These are phyloP conservation scores for Drosophila multiciliata DNA, from an alignment of 2,888 invertebrate genomes.

Conservation along the genomic window DNA sequence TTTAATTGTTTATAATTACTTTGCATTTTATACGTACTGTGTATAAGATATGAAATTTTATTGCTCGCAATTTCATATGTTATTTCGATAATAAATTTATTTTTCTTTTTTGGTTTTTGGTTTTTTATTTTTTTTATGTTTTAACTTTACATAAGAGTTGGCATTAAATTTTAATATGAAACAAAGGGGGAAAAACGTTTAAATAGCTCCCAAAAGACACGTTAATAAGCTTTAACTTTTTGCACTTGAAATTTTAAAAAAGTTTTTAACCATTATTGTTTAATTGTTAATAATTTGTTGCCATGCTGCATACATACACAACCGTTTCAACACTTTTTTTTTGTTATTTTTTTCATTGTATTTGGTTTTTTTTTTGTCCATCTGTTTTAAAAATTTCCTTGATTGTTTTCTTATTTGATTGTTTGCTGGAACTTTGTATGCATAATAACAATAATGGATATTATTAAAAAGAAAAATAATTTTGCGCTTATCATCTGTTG, in stretches of 20 bases:
- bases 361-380: slow-evolving; percentile 6
- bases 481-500: slow-evolving; percentile 3
- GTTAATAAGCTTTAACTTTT: slow-evolving; percentile 22
- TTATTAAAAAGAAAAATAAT: slow-evolving; percentile 15
- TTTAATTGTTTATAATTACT: slow-evolving; percentile 57
- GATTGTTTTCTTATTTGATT: slow-evolving; percentile 78
- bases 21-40: slow-evolving; percentile 71
- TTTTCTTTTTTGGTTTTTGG: slow-evolving; percentile 8
- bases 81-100: slow-evolving; percentile 60
- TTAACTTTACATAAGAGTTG: slow-evolving; percentile 35
- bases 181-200: slow-evolving; percentile 17
- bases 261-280: slow-evolving; percentile 19
- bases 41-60: slow-evolving; percentile 80
- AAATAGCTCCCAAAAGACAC: slow-evolving; percentile 12
- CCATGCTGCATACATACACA: slow-evolving; percentile 62
- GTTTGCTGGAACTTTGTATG: slow-evolving; percentile 65
- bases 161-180: slow-evolving; percentile 33
- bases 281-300: slow-evolving; percentile 39
- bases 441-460: slow-evolving; percentile 45
- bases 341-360: slow-evolving; percentile 12
- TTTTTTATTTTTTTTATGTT: slow-evolving; percentile 5
- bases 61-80: slow-evolving; percentile 81
- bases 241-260: slow-evolving; percentile 16
- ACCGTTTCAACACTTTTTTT: slow-evolving; percentile 56
- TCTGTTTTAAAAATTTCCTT: slow-evolving; percentile 66